A percentile compares a stretch with the other conserved stretches of the same genome.
Conservation (phyloP, 2,888 invertebrate species). For the Pimpla rufipes region DNA sequence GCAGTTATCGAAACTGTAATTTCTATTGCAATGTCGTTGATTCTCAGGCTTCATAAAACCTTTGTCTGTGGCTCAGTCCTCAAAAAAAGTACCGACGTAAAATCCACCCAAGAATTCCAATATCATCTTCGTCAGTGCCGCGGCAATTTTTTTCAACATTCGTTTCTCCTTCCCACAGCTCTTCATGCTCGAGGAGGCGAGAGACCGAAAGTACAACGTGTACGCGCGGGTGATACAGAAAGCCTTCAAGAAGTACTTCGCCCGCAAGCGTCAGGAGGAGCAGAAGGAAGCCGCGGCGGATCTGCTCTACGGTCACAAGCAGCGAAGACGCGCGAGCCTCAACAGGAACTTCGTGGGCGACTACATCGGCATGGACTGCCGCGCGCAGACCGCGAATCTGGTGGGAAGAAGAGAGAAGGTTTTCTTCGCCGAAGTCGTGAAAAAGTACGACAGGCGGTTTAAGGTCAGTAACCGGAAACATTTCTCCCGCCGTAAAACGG, state of each 20-base stretch:
- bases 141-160: not conserved
- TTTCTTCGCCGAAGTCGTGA: slow-evolving; percentile 89
- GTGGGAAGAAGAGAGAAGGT: slow-evolving; percentile 89
- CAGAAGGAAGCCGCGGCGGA: slow-evolving; percentile 87
- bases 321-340: slow-evolving; percentile 88
- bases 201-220: slow-evolving; percentile 89
- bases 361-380: slow-evolving; percentile 89
- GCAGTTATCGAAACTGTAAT: too few species aligned
- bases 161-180: slow-evolving; percentile 84
- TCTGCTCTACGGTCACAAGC: slow-evolving; percentile 87
- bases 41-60: too few species aligned
- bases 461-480: slow-evolving; percentile 85
- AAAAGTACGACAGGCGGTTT: slow-evolving; percentile 89
- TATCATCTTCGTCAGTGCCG: too few species aligned
- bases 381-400: slow-evolving; percentile 87
- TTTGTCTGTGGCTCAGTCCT: too few species aligned
- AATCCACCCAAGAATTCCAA: too few species aligned
- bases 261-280: slow-evolving; percentile 87
- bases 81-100: too few species aligned
- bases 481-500: slow-evolving; percentile 34
- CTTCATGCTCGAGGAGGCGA: slow-evolving; percentile 89
- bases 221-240: slow-evolving; percentile 89
- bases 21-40: too few species aligned
- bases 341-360: slow-evolving; percentile 90
- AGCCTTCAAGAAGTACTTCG: slow-evolving; percentile 89